A percentile compares a stretch with the other conserved stretches of the same genome.
Evolutionary conservation across 2,797 vertebrate genomes (phyloP).

Genomic region (Mycteria americana): DNA sequence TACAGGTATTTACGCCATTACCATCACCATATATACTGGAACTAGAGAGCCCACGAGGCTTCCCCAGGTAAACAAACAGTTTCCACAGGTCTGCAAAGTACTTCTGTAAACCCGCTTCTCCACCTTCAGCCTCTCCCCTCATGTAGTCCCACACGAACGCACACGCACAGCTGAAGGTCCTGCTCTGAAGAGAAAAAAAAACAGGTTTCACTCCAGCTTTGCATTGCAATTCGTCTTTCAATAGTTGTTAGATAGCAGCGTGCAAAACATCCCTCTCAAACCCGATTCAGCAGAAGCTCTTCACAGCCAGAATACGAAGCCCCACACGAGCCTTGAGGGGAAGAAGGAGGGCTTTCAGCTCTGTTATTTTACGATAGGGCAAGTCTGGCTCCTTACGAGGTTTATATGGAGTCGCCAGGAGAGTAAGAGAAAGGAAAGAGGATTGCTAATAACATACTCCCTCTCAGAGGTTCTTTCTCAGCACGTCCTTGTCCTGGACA

Average conservation of each 20-base stretch:
- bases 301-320: neutral
- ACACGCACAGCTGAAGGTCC: neutral
- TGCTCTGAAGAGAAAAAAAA: neutral
- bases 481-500: neutral
- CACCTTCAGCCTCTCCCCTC: neutral
- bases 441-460: neutral
- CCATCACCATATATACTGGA: neutral
- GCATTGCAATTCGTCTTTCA: neutral
- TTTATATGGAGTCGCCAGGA: neutral
- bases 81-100: neutral
- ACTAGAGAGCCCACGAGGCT: neutral
- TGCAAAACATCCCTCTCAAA: neutral
- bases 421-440: neutral
- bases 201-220: neutral
- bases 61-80: neutral
- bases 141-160: accelerated
- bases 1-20: neutral
- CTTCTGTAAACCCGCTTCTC: neutral
- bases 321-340: neutral
- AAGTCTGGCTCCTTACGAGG: neutral
- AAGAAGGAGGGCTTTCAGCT: neutral
- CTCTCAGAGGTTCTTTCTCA: neutral
- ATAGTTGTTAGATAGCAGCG: neutral
- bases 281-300: neutral
- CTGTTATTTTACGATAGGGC: neutral